Base-by-base conservation (phyloP, 2,113 vertebrate species). In the Uria lomvia region DNA sequence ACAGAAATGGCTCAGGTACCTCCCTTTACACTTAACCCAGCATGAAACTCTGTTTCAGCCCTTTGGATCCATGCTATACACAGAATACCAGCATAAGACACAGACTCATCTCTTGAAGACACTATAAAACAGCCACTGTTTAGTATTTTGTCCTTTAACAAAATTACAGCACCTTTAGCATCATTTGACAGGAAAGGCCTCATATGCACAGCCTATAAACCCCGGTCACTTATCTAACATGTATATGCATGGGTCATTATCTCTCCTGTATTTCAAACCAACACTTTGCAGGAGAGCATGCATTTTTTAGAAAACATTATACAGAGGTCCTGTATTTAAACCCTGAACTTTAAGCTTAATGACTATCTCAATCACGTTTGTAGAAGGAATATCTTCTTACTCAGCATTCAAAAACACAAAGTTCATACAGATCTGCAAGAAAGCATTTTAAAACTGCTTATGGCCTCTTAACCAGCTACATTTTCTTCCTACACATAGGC, bases 271-370 rank as follows among this genome's bases (percentile, higher is more conserved):
- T 87, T 92, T 87, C 92, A 94, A 92, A 79, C 43, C 74, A 56
- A 73, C 13, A 40, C 10, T 92, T 87, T 47, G 20, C 73, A 85
- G 42, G 45, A 82, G 60, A 88, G 42, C 17, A 82, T 38, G n/a
- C 58, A 38, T 91, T 94, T 94, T 90, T 53, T 63, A 95, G 81
- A 91, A 94, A 90, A 92, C 23, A 80, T 94, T 96, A 79, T 53
- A 80, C n/a, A 73, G 71, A 92, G 42, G 66, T 70, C 87, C 21
- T 83, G 42, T 83, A 94, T 95, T 96, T 94, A 90, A 92, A 86
- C 58, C 50, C 62, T 94, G 91, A 96, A 97, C 74, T 94, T 94
- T 70, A 86, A 90, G 94, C 29, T 97, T 95, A 92, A 95, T 96
- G 90, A 79, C 55, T 92, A 77, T 75, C 68, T 96, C 90, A 88